Base-by-base conservation (phyloP, 2,797 vertebrate species). In the Harpagifer antarcticus region DNA sequence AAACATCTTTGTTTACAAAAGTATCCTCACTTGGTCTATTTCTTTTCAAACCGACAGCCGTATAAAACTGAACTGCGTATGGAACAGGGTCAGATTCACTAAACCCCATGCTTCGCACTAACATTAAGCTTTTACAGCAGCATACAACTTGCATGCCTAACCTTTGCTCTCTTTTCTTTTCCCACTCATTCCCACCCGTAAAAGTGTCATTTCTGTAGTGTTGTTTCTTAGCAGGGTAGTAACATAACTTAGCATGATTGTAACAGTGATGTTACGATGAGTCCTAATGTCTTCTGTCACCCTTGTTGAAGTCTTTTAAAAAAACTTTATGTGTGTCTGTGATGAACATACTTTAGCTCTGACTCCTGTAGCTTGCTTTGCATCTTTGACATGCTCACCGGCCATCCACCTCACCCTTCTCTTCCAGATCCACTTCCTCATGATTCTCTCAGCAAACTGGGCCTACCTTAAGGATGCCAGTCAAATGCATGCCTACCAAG, bases 381-480 rank as follows among this genome's bases (percentile, higher is more conserved):
- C 96, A 93, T 96, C 95, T 96, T 68, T 97, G 95, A 95, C 97
- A 94, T 97, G 96, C 96, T 99, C 96, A 98, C 97, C 92, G 95
- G 96, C 96, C 96, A 96, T 96, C 96, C 95, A 96, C 96, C 97
- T 97, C 97, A 97, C 96, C 97, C 97, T 98, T 99, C 96, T 99
- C 93, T 99, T 99, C 94, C 98, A 99, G 98, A 98, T 99, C 96
- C 98, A 99, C 97, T 99, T 98, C 97, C 98, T 99, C 96, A 99
- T 99, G 98, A 97, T 99, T 97, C 97, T 99, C 93, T 98, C 98
- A 93, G 98, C 98, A 96, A 99, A 99, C 95, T 99, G 98, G 98
- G 98, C 98, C 95, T 99, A 99, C 97, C 97, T 99, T 96, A 99
- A 99, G 96, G 98, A 99, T 85, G 97, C 98, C 71, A 98, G 97